Percentiles rank a stretch among this genome's conserved stretches.
Conservation (phyloP, 2,797 vertebrate species). For the Urosaurus nigricauda region DNA sequence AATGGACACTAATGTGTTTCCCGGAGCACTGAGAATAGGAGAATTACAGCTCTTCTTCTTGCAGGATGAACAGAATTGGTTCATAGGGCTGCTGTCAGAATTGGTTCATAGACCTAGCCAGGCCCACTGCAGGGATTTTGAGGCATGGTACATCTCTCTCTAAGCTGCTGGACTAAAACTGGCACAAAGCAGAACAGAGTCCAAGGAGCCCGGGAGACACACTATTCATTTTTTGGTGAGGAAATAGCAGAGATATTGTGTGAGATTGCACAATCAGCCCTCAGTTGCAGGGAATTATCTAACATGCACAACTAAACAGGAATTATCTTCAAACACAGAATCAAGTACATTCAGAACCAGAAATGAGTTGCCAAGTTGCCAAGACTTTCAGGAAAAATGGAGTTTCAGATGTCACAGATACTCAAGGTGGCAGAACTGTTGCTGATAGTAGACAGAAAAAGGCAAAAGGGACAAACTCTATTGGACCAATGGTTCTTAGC, state of each 20-base stretch:
- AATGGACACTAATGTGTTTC: not conserved
- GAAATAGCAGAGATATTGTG: not conserved
- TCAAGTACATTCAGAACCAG: slow-evolving; percentile 27
- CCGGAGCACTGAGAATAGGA: not conserved
- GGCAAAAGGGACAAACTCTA: not conserved
- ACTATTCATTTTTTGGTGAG: not conserved
- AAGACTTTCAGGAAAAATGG: slow-evolving; percentile 39
- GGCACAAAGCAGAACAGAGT: fast-evolving
- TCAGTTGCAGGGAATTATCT: slow-evolving; percentile 19
- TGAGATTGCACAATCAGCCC: not conserved
- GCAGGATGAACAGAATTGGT: not conserved
- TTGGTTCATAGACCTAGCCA: not conserved
- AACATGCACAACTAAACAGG: not conserved
- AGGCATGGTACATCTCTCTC: not conserved
- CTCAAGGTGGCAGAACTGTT: slow-evolving; percentile 14
- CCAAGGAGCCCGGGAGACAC: not conserved
- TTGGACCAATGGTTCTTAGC: not conserved
- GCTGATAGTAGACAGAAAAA: slow-evolving; percentile 27
- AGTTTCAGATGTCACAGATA: not conserved
- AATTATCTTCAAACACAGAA: slow-evolving; percentile 21
- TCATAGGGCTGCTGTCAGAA: too few relatives aligned
- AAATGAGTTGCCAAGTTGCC: slow-evolving; percentile 36
- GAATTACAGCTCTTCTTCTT: not conserved
- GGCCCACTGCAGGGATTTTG: slow-evolving; percentile 11
- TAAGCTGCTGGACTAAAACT: fast-evolving